Base-by-base conservation (phyloP, 1,140 invertebrate species). In the Mya arenaria region DNA sequence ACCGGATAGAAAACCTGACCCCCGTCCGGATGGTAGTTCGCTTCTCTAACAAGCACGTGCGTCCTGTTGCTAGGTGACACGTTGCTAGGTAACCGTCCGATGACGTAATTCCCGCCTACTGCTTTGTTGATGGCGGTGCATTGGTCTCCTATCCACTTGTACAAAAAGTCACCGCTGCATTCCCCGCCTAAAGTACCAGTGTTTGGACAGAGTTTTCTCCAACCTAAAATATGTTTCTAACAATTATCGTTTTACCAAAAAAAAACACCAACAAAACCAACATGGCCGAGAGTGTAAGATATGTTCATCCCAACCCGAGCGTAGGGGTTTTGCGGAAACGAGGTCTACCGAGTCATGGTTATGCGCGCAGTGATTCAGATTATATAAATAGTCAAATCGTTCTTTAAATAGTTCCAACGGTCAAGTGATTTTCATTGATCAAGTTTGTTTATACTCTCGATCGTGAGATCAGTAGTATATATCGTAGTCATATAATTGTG, bases 141-240 rank as follows among this genome's bases (percentile, higher is more conserved):
- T 28, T 75, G 44, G 60, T 86, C 82, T 10, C 84, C 84, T 6
- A 60, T 48, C 84, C 84, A 86, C 32, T 77, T 72, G 36, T 81
- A 81, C 17, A 69, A 63, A n/a, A 81, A 81, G 15, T 86, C 84
- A 6, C 77, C 84, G 23, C 72, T 72, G n/a, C 37, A 60, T 6
- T 84, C 77, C 1, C 84, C 84, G 13, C 74, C 84, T 5, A 52
- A 8, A 23, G 15, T 73, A 17, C 82, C 84, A 62, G 82, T 84
- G 5, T 44, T 60, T 25, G 84, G 65, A 66, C 71, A 84, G 23
- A 86, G 62, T 55, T 65, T 73, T 23, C 84, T 60, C 75, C 75
- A 78, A 19, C 84, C 77, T 80, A 19, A 44, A 44, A 58, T 1
- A 10, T 39, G 15, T 37, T 6, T n/a, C 8, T 15, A 25, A 60